Evolutionary conservation across 2,113 vertebrate genomes (phyloP).

Genomic region (Phasianus colchicus): DNA sequence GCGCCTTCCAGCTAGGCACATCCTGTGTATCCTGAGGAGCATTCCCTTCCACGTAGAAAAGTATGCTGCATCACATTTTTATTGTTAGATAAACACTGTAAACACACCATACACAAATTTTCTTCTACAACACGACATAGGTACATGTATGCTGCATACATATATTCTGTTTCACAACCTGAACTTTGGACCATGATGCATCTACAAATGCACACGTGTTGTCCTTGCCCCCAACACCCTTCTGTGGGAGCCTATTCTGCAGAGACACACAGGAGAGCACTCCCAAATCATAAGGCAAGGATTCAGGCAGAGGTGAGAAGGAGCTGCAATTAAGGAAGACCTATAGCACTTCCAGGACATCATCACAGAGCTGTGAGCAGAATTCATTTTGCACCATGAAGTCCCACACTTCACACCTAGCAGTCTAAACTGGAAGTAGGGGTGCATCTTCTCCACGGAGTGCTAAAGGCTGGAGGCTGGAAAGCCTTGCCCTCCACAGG

Average conservation of each 20-base stretch:
- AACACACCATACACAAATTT: background rate
- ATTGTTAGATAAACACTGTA: background rate
- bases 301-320: background rate
- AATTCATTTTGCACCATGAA: background rate
- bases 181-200: background rate
- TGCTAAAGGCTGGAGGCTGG: background rate
- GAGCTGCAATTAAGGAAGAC: background rate
- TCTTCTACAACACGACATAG: background rate
- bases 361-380: background rate
- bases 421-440: background rate
- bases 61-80: background rate
- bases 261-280: background rate
- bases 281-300: background rate
- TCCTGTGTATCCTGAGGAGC: background rate
- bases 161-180: background rate
- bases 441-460: background rate
- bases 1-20: background rate
- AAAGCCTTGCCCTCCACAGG: background rate
- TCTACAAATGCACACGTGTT: rapidly evolving
- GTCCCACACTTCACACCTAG: background rate
- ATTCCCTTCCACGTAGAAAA: background rate
- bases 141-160: background rate
- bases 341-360: background rate
- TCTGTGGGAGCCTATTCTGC: background rate
- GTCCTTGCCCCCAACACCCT: background rate